Evolutionary conservation across 2,888 invertebrate species (phyloP).

Genomic region (Leptura quadrifasciata): DNA sequence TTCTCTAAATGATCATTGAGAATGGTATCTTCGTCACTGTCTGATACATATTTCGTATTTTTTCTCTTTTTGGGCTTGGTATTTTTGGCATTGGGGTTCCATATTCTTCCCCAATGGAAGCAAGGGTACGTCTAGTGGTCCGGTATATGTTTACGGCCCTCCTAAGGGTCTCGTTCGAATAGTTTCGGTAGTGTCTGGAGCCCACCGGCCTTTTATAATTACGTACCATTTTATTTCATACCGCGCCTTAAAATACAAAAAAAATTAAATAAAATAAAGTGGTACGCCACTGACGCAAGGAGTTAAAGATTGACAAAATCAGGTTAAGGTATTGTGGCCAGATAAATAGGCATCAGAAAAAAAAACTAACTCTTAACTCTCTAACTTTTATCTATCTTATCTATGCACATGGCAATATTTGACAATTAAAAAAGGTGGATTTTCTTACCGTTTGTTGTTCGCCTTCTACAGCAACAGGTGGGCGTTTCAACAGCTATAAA

Average conservation of each 20-base stretch:
- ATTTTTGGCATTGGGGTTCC: background rate
- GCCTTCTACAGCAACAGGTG: no score
- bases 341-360: conserved; percentile 8
- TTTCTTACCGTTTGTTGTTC: no score
- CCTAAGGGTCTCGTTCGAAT: conserved; percentile 7
- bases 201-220: conserved; percentile 11
- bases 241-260: conserved; percentile 17
- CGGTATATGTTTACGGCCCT: conserved; percentile 10
- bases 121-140: background rate
- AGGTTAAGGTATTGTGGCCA: background rate
- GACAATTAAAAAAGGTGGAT: background rate
- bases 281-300: conserved; percentile 14
- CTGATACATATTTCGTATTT: no score
- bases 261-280: no score
- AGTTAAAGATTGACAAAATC: conserved; percentile 11
- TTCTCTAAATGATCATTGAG: no score
- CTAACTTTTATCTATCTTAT: conserved; percentile 11
- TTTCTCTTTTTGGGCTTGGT: background rate
- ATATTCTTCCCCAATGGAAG: conserved; percentile 7
- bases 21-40: no score
- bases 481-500: no score
- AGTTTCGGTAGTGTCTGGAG: conserved; percentile 11
- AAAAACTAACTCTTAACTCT: background rate
- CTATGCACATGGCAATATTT: conserved; percentile 5
- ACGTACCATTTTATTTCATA: no score